Evolutionary conservation across 1,140 invertebrate genomes (phyloP).

Genomic region (Apis florea): DNA sequence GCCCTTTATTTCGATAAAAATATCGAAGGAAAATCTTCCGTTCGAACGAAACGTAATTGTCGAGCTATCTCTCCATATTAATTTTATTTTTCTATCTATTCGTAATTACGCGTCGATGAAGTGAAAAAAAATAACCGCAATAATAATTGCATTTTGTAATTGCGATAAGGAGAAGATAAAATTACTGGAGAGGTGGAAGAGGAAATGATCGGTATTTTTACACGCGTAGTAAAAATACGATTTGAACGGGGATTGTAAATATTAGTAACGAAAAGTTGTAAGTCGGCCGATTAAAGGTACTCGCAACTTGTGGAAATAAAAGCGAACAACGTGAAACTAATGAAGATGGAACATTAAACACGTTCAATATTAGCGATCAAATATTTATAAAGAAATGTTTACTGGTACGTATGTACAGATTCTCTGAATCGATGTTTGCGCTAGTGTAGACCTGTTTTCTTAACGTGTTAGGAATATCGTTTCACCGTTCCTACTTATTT

Average conservation of each 20-base stretch:
- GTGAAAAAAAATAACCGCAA: no score
- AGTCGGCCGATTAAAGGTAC: constrained; percentile 6
- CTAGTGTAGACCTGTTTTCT: constrained; percentile 29
- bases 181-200: no score
- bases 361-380: constrained; percentile 30
- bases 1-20: constrained; percentile 54
- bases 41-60: constrained; percentile 10
- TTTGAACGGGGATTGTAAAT: neutral
- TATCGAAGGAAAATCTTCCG: constrained; percentile 52
- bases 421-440: constrained; percentile 26
- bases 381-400: constrained; percentile 38
- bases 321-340: constrained; percentile 4
- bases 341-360: constrained; percentile 26
- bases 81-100: no score
- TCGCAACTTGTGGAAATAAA: constrained; percentile 10
- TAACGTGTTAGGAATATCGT: constrained; percentile 22
- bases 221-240: neutral
- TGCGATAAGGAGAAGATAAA: no score
- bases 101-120: no score
- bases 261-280: neutral
- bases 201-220: neutral
- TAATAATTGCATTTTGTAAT: no score
- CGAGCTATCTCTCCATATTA: no score
- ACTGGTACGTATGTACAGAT: constrained; percentile 25
- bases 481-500: neutral